phyloP scores from a whole-genome alignment of 2,888 invertebrate species.

The Drosophila paucipuncta region DNA sequence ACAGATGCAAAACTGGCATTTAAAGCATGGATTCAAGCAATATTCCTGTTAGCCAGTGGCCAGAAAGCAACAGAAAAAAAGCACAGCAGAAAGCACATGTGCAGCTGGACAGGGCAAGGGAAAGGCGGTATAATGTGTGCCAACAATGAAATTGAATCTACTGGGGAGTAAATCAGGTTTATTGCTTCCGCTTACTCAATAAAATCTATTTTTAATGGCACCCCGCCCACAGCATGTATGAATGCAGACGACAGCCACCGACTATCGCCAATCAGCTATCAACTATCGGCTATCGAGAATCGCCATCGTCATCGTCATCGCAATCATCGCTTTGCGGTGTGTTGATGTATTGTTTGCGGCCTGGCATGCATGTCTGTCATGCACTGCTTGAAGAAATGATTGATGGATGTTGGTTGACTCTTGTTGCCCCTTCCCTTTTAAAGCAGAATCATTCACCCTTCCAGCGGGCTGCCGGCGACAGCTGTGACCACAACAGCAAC shows the following conservation, averaged over 20 bases:
- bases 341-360: conserved; percentile 56
- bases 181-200: conserved; percentile 39
- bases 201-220: conserved; percentile 41
- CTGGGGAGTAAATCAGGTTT: conserved; percentile 51
- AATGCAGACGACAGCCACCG: conserved; percentile 9
- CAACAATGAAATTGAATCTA: conserved; percentile 42
- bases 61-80: conserved; percentile 31
- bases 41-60: conserved; percentile 51
- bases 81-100: conserved; percentile 21
- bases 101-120: background rate
- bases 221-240: conserved; percentile 9
- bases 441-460: background rate
- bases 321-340: conserved; percentile 19
- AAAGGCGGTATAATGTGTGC: conserved; percentile 20
- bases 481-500: conserved; percentile 41
- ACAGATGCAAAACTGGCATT: conserved; percentile 29
- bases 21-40: conserved; percentile 62
- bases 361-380: conserved; percentile 52
- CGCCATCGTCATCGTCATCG: conserved; percentile 8
- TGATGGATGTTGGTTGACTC: conserved; percentile 48
- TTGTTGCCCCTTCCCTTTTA: background rate
- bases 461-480: conserved; percentile 24
- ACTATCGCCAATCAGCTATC: conserved; percentile 29
- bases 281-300: conserved; percentile 33
- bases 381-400: conserved; percentile 62